Evolutionary conservation across 2,888 invertebrate genomes (phyloP), one percentile per base, ranked within the genome.

Genomic region (Colletes collaris): DNA sequence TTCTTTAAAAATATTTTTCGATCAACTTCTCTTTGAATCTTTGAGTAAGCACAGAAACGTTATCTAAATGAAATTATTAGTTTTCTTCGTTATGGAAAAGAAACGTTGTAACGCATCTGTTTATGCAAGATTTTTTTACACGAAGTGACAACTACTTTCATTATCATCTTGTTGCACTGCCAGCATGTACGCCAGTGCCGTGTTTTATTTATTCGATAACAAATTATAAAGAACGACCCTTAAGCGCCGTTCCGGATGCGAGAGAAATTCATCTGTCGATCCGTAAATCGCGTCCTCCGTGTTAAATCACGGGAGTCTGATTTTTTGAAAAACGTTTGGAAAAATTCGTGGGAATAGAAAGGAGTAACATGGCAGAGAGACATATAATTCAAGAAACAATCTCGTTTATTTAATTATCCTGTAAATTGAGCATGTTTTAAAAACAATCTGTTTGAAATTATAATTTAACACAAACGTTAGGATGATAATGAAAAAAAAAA

Each of bases 351-450:
- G 53, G 27, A 37, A n/a, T 40, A 13, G 19, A 52, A 58, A 13
- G 37, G 40, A 56, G 46, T 13, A 4, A 35, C 5, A 46, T 46
- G 10, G 44, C 1, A 60, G 49, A 37, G 8, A 59, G 11, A 44
- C 13, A 49, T 0, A 19, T 0, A 19, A 16, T 19, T 60, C 19
- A 6, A 19, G 69, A 66, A 79, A 63, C 40, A 69, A 69, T 66
- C 27, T 65, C 4, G 13, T 80, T 80, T 80, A 79, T 73, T 46
- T 74, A 60, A 74, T 69, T 60, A 56, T 65, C 11, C 46, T 49
- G 62, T 55, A 55, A 40, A 53, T 65, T 71, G 55, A 72, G 56
- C 50, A 68, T 63, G 46, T 52, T 60, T 52, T 71, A 11, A 5
- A 79, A 72, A 16, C 27, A 11, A 19, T n/a, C 19, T 50, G 13